A percentile compares a stretch with the other conserved stretches of the same genome.
Conservation (phyloP, 2,888 invertebrate species). For the Strigamia crassipes region DNA sequence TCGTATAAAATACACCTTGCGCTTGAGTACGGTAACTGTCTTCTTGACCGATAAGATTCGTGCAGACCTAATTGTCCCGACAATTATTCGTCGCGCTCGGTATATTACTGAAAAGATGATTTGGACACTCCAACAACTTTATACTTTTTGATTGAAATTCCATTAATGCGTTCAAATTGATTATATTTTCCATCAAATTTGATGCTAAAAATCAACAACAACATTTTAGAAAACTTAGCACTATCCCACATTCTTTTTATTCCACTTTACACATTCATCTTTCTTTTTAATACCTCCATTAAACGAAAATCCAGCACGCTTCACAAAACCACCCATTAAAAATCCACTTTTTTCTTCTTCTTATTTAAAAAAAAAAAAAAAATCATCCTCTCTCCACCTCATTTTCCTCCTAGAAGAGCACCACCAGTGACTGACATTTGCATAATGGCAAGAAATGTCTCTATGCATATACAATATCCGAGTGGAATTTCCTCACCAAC, state of each 20-base stretch:
- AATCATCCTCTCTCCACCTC: neutral
- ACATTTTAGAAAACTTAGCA: neutral
- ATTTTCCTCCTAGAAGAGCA: neutral
- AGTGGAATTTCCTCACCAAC: constrained; percentile 22
- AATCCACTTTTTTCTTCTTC: neutral
- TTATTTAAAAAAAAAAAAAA: neutral
- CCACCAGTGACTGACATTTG: constrained; percentile 26
- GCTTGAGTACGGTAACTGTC: too few species aligned
- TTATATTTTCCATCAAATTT: too few species aligned
- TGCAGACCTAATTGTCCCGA: too few species aligned
- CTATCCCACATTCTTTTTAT: neutral
- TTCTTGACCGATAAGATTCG: too few species aligned
- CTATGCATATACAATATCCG: constrained; percentile 30
- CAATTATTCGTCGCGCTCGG: too few species aligned
- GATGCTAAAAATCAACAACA: too few species aligned
- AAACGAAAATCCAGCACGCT: neutral
- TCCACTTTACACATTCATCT: neutral
- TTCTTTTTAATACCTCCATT: neutral
- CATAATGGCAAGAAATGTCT: constrained; percentile 30
- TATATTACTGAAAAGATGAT: too few species aligned
- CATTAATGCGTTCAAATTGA: too few species aligned
- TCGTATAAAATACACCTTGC: too few species aligned
- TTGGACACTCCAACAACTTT: too few species aligned
- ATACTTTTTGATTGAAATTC: too few species aligned
- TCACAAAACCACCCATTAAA: constrained; percentile 26